phyloP scores from a whole-genome alignment of 1,140 invertebrate genomes.

The Ruditapes philippinarum region DNA sequence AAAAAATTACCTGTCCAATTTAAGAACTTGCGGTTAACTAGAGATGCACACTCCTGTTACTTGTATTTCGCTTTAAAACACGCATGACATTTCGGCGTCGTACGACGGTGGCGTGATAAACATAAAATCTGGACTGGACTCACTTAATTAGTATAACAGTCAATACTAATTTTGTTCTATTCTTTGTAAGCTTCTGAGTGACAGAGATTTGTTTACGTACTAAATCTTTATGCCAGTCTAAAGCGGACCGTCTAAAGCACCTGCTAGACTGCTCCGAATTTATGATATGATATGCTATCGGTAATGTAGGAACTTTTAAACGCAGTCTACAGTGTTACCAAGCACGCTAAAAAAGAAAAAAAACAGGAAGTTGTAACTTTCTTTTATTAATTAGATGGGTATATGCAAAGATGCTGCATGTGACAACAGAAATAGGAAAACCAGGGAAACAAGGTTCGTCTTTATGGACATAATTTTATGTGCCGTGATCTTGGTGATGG shows the following conservation, averaged over 20 bases:
- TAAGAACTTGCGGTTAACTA: too few relatives aligned
- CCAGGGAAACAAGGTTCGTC: constrained; percentile 65
- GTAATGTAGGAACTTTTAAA: neutral
- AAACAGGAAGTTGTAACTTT: constrained; percentile 13
- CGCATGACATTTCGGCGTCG: constrained; percentile 46
- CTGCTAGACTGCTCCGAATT: constrained; percentile 26
- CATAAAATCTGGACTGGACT: constrained; percentile 28
- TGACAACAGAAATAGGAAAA: constrained; percentile 68
- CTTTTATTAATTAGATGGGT: neutral
- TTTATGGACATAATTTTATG: too few relatives aligned
- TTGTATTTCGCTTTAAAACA: neutral
- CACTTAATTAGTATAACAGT: neutral
- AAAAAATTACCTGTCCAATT: too few relatives aligned
- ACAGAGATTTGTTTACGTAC: neutral
- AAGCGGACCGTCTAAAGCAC: constrained; percentile 54
- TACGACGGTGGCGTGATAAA: constrained; percentile 62
- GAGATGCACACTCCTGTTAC: neutral
- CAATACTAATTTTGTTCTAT: too few relatives aligned
- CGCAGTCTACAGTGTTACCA: constrained; percentile 54
- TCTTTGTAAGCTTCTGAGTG: neutral
- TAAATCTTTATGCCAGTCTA: neutral
- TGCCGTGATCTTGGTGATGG: too few relatives aligned
- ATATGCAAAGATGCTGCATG: constrained; percentile 59
- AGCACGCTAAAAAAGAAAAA: constrained; percentile 45
- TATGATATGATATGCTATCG: neutral